These are phyloP conservation scores for Charadrius vociferus DNA, from an alignment of 2,113 vertebrate genomes.

Conservation along the genomic window DNA sequence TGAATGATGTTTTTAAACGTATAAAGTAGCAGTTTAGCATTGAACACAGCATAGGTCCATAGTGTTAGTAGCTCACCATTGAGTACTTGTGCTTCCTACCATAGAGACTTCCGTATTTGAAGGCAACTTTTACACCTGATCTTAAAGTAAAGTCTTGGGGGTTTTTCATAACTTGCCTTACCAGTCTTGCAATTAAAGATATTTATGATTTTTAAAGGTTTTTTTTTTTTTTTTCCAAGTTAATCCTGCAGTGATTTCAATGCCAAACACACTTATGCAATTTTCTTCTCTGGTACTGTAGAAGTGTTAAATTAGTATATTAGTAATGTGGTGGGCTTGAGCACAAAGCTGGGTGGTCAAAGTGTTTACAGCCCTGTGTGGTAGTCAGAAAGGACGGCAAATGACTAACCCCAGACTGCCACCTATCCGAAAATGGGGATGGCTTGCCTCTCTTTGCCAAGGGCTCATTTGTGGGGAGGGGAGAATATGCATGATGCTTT, in stretches of 20 bases:
- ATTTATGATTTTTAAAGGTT: background rate
- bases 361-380: background rate
- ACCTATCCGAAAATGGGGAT: background rate
- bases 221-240: background rate
- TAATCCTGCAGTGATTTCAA: background rate
- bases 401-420: background rate
- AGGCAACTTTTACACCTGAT: background rate
- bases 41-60: background rate
- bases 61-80: background rate
- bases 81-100: background rate
- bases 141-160: background rate
- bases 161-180: background rate
- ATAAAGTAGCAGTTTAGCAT: background rate
- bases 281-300: background rate
- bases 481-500: background rate
- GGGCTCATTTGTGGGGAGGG: background rate
- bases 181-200: background rate
- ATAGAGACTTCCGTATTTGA: background rate
- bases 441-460: background rate
- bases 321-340: background rate
- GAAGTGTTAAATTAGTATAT: background rate
- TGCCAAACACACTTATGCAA: background rate
- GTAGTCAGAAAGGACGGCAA: background rate
- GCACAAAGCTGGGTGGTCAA: background rate
- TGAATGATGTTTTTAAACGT: background rate